Base-by-base conservation (phyloP, 2,888 invertebrate species). In the Piscicola geometra region DNA sequence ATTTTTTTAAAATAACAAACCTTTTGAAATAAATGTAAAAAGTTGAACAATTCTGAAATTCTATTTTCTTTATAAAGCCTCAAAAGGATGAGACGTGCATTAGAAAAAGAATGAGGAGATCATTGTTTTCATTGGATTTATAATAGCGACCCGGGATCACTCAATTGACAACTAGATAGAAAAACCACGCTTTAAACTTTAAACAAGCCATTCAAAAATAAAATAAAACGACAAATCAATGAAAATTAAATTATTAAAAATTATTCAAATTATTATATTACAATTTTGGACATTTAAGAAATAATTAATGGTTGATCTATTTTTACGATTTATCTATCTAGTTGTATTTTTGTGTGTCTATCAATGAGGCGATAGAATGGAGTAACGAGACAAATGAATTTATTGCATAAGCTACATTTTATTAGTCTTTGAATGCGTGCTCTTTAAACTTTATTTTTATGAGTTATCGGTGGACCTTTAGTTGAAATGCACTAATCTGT, bases 261-360 rank as follows among this genome's bases (percentile, higher is more conserved):
- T 12, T 67, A 64, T 5, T 3, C 5, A 64, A 12, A 28, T 64
- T 64, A 12, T 64, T 64, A 3, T 28, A 12, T 64, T 64, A 64
- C 5, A 12, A 64, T 12, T 28, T 64, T 64, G 64, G 9, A 30
- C 30, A 21, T 64, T 64, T 64, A 28, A 3, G 9, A 64, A 3
- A 28, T 12, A 15, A 5, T 41, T 41, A 9, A 41, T 41, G 5
- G 9, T 9, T 9, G 41, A 5, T 56, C 9, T 9, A 56, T 18
- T 67, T n/a, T 5, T 35, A 67, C 32, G 35, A 67, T 67, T 64
- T 67, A 67, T 32, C 67, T 67, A 35, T 67, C 67, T 67, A 35
- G 67, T 67, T 33, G 32, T 35, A 32, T 25, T 67, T 67, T 12
- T 35, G 33, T 67, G n/a, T 35, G 67, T 33, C 28, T 35, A 67